Percentiles rank a stretch among this genome's conserved stretches.
Evolutionary conservation across 2,888 invertebrate species (phyloP).

Genomic region (Microdon myrmicae): DNA sequence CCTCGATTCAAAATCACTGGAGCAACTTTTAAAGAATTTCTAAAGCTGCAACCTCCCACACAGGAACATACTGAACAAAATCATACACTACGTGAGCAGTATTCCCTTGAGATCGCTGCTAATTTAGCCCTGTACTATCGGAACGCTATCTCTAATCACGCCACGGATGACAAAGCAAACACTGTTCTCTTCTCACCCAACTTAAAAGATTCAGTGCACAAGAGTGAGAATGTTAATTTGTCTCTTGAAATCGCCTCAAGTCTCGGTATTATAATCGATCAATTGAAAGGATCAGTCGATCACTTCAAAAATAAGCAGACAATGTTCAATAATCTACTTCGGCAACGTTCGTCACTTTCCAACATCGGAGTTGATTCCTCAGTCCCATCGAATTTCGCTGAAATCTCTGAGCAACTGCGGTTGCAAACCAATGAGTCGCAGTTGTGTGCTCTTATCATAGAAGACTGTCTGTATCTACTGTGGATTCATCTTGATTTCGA

Average conservation of each 20-base stretch:
- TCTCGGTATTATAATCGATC: constrained; percentile 70
- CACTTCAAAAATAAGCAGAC: constrained; percentile 70
- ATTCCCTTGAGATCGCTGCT: constrained; percentile 73
- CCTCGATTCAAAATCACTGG: constrained; percentile 74
- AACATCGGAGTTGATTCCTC: constrained; percentile 69
- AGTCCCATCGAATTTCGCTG: constrained; percentile 63
- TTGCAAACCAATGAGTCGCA: constrained; percentile 73
- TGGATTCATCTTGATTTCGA: constrained; percentile 82
- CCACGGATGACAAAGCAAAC: constrained; percentile 69
- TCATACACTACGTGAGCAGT: constrained; percentile 66
- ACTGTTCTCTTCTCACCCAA: constrained; percentile 70
- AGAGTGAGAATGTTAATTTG: constrained; percentile 54
- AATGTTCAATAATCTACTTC: constrained; percentile 68
- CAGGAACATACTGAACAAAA: constrained; percentile 56
- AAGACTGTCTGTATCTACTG: constrained; percentile 78
- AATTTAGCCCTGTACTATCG: constrained; percentile 79
- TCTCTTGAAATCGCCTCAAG: constrained; percentile 65
- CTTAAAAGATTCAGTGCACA: constrained; percentile 63
- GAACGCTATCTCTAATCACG: constrained; percentile 72
- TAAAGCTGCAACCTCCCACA: constrained; percentile 57
- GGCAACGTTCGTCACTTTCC: constrained; percentile 68
- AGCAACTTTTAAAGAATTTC: constrained; percentile 59
- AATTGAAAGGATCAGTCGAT: constrained; percentile 70
- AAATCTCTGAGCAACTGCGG: constrained; percentile 69
- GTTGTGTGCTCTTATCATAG: constrained; percentile 74